Conservation (phyloP, 2,888 invertebrate species). For the Itoplectis maculator region DNA sequence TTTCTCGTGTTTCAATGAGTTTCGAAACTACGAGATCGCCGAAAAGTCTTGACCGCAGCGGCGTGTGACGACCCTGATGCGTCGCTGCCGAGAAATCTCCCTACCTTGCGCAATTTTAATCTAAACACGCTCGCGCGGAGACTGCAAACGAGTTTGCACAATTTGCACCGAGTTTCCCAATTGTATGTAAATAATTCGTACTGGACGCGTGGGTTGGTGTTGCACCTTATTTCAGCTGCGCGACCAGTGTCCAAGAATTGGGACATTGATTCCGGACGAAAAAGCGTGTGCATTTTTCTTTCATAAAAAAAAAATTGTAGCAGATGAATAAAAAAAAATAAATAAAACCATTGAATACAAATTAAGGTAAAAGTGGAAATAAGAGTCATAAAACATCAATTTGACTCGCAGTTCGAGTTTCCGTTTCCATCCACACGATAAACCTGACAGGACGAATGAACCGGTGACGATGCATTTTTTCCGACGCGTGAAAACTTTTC, state of each 20-base stretch:
- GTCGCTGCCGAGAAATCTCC: slow-evolving; percentile 41
- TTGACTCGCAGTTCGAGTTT: not conserved
- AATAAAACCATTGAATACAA: too few species aligned
- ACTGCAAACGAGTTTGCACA: slow-evolving; percentile 30
- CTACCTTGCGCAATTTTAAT: slow-evolving; percentile 42
- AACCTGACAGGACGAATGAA: too few species aligned
- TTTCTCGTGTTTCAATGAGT: slow-evolving; percentile 51
- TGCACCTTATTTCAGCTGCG: too few species aligned
- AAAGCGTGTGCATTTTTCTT: too few species aligned
- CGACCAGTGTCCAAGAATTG: too few species aligned
- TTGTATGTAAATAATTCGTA: slow-evolving; percentile 16
- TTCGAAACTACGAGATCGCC: slow-evolving; percentile 55
- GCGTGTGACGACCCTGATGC: slow-evolving; percentile 66
- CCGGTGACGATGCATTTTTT: not conserved
- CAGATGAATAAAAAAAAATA: too few species aligned
- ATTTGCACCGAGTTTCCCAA: slow-evolving; percentile 19
- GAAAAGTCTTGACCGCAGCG: slow-evolving; percentile 38
- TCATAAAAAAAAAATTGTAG: too few species aligned
- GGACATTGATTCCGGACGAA: too few species aligned
- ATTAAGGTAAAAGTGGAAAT: too few species aligned
- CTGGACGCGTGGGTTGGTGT: not conserved
- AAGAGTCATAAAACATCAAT: too few species aligned
- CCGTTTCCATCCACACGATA: not conserved
- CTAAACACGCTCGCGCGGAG: not conserved
- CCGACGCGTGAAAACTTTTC: not conserved